phyloP scores from a whole-genome alignment of 2,113 vertebrate genomes.

The Paralichthys olivaceus region DNA sequence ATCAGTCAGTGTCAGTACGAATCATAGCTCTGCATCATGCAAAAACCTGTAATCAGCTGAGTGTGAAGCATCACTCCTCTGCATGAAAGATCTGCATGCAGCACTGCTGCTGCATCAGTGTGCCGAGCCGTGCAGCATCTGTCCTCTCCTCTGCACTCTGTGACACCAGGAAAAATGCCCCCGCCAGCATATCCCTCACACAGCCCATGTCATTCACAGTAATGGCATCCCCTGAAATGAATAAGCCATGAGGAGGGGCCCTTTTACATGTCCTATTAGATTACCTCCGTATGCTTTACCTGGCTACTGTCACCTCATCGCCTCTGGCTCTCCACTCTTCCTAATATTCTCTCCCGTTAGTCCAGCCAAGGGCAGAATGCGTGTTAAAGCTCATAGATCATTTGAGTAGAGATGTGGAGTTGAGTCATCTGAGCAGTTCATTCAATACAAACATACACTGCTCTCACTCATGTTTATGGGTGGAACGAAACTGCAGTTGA shows the following conservation, averaged over 20 bases:
- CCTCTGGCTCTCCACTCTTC: conserved; percentile 51
- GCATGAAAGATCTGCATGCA: conserved; percentile 61
- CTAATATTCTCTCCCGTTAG: conserved; percentile 47
- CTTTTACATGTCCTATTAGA: conserved; percentile 80
- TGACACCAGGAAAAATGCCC: conserved; percentile 74
- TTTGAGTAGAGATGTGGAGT: conserved; percentile 17
- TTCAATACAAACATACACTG: background rate
- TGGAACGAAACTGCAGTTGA: background rate
- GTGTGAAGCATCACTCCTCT: conserved; percentile 23
- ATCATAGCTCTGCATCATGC: conserved; percentile 25
- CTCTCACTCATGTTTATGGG: conserved; percentile 23
- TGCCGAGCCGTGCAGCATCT: conserved; percentile 44
- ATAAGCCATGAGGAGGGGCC: conserved; percentile 81
- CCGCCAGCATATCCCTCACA: conserved; percentile 72
- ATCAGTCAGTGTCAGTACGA: conserved; percentile 20
- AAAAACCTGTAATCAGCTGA: conserved; percentile 38
- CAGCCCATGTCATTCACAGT: conserved; percentile 67
- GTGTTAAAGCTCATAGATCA: conserved; percentile 41
- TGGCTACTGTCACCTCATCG: conserved; percentile 71
- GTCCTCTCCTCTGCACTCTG: conserved; percentile 62
- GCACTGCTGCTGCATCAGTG: conserved; percentile 53
- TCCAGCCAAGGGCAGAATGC: conserved; percentile 14
- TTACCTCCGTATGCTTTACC: conserved; percentile 76
- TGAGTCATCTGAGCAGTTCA: conserved; percentile 20
- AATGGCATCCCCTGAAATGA: conserved; percentile 81